phyloP scores from a whole-genome alignment of 2,113 vertebrate genomes.

The Mesoclemmys tuberculata region DNA sequence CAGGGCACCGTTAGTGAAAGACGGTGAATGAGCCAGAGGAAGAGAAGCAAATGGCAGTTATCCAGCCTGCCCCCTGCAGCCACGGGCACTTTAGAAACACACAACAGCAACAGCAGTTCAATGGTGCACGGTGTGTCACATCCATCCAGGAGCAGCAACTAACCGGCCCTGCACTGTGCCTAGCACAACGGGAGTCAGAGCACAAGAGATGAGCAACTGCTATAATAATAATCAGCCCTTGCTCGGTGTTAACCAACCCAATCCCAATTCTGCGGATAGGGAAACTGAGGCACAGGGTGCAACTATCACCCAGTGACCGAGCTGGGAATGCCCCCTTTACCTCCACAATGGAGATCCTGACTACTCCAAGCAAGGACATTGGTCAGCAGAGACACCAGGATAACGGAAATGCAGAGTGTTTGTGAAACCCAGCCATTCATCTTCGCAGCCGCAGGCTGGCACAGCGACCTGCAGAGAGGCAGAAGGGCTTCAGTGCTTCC shows the following conservation, averaged over 20 bases:
- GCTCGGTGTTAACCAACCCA: background rate
- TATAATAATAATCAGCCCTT: background rate
- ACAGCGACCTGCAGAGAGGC: constrained; percentile 17
- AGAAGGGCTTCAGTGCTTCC: background rate
- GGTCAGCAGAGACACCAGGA: constrained; percentile 66
- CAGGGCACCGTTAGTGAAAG: background rate
- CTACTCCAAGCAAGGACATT: constrained; percentile 68
- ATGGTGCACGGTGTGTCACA: background rate
- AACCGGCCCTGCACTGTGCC: background rate
- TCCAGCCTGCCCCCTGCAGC: background rate
- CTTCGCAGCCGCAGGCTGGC: constrained; percentile 20
- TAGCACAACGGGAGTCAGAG: background rate
- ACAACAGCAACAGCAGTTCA: background rate
- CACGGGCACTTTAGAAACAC: background rate
- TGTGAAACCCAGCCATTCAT: constrained; percentile 53
- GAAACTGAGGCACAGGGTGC: background rate
- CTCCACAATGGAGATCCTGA: constrained; percentile 84
- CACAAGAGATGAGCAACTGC: background rate
- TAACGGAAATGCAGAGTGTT: constrained; percentile 44
- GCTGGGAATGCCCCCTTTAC: constrained; percentile 47
- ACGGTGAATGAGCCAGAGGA: background rate
- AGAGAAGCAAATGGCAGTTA: background rate
- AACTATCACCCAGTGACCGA: background rate
- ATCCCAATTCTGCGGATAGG: background rate
- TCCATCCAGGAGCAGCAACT: background rate